Percentiles rank a stretch among this genome's conserved stretches.
phyloP scores from a whole-genome alignment of 2,113 vertebrate genomes.

The Glareola pratincola region DNA sequence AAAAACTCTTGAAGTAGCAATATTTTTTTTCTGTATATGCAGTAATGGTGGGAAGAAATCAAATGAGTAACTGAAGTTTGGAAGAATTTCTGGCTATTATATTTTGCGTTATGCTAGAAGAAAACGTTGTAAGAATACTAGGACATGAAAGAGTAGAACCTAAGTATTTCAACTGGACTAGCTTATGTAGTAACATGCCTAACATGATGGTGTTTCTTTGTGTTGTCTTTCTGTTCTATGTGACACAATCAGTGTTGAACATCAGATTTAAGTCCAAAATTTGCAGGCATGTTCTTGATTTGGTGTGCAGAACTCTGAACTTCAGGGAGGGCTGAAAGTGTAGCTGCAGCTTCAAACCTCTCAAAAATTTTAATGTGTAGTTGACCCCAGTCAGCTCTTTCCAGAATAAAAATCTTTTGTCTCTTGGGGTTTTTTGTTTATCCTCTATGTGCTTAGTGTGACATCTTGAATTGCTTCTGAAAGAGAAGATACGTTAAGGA shows the following conservation, averaged over 20 bases:
- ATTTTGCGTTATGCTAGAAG: not conserved
- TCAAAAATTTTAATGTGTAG: not conserved
- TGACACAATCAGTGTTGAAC: not conserved
- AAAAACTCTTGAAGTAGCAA: not conserved
- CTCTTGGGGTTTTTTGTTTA: not conserved
- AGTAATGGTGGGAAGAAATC: not conserved
- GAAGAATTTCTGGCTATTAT: not conserved
- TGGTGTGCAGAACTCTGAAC: not conserved
- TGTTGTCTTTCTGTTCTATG: conserved; percentile 49
- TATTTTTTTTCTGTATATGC: not conserved
- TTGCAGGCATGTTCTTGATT: not conserved
- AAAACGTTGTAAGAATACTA: not conserved
- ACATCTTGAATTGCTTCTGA: not conserved
- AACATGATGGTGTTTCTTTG: conserved; percentile 34
- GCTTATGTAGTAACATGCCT: not conserved
- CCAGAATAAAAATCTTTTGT: not conserved
- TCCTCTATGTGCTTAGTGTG: not conserved
- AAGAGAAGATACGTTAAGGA: not conserved
- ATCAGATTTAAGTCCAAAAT: not conserved
- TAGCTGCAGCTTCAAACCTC: not conserved
- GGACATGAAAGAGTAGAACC: not conserved
- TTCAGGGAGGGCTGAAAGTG: not conserved
- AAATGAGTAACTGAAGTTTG: not conserved
- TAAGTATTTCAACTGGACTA: not conserved
- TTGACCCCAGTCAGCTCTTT: not conserved